These are phyloP conservation scores for Drosophila virilis DNA, from an alignment of 1,140 invertebrate genomes.

Conservation along the genomic window DNA sequence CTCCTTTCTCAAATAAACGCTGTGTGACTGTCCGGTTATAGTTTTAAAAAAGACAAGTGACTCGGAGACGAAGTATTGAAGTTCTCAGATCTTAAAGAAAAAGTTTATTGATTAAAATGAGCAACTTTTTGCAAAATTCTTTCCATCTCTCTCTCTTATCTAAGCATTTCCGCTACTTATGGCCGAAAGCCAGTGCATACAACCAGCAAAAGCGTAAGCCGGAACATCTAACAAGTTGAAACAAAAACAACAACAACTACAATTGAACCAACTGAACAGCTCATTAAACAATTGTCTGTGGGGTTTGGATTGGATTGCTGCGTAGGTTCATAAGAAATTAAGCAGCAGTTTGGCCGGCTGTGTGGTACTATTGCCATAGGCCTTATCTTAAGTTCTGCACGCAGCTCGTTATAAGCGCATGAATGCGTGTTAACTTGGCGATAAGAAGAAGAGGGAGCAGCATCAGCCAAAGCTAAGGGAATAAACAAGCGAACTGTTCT, in stretches of 20 bases:
- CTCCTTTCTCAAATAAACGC: background rate
- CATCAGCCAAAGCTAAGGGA: background rate
- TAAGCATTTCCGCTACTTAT: slow-evolving; percentile 74
- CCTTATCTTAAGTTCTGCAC: slow-evolving; percentile 52
- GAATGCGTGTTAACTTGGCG: slow-evolving; percentile 54
- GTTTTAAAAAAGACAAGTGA: background rate
- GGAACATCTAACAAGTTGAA: slow-evolving; percentile 51
- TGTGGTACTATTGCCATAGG: background rate
- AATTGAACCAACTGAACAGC: slow-evolving; percentile 47
- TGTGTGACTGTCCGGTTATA: slow-evolving; percentile 6
- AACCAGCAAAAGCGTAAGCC: slow-evolving; percentile 13
- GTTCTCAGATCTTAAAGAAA: slow-evolving; percentile 63
- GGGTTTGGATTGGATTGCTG: slow-evolving; percentile 23
- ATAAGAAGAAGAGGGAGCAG: slow-evolving; percentile 49
- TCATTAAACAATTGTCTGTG: slow-evolving; percentile 79
- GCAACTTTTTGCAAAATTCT: slow-evolving; percentile 65
- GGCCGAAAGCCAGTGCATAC: slow-evolving; percentile 36
- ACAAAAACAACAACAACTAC: slow-evolving; percentile 30
- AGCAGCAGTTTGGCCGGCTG: slow-evolving; percentile 36
- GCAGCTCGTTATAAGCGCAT: slow-evolving; percentile 24
- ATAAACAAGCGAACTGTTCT: slow-evolving; percentile 15
- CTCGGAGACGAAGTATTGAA: slow-evolving; percentile 21
- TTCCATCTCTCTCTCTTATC: slow-evolving; percentile 69
- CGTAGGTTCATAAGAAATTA: slow-evolving; percentile 60
- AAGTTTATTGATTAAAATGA: slow-evolving; percentile 78